Percentiles rank a stretch among this genome's conserved stretches.
These are phyloP conservation scores for Phoenicopterus ruber DNA, from an alignment of 2,113 vertebrate genomes.

Conservation along the genomic window DNA sequence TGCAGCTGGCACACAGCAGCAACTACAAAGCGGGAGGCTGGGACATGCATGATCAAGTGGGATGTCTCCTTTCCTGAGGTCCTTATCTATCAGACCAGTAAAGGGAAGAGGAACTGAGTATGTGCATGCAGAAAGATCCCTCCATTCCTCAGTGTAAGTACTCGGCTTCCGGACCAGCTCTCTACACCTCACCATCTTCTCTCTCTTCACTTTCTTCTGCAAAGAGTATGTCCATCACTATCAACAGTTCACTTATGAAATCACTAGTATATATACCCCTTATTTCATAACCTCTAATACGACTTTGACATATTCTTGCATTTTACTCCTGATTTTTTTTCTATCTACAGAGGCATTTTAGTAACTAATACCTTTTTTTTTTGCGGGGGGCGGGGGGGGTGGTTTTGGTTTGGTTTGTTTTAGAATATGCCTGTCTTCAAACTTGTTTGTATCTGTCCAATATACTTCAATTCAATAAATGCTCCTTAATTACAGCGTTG, in stretches of 20 bases:
- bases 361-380: background rate
- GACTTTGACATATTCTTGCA: background rate
- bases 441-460: background rate
- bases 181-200: background rate
- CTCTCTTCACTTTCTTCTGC: background rate
- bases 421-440: background rate
- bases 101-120: background rate
- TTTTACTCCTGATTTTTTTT: background rate
- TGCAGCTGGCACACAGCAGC: background rate
- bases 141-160: background rate
- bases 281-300: background rate
- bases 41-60: accelerated
- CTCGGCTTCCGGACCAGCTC: background rate
- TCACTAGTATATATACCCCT: background rate
- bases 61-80: background rate
- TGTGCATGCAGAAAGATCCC: background rate
- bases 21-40: background rate
- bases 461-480: background rate
- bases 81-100: background rate
- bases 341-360: background rate
- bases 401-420: background rate
- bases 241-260: background rate
- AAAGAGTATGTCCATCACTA: background rate
- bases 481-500: background rate
- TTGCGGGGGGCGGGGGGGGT: too few relatives aligned